Percentiles rank a stretch among this genome's conserved stretches.
Conservation (phyloP, 1,140 invertebrate genomes). For the Eriosoma lanigerum region DNA sequence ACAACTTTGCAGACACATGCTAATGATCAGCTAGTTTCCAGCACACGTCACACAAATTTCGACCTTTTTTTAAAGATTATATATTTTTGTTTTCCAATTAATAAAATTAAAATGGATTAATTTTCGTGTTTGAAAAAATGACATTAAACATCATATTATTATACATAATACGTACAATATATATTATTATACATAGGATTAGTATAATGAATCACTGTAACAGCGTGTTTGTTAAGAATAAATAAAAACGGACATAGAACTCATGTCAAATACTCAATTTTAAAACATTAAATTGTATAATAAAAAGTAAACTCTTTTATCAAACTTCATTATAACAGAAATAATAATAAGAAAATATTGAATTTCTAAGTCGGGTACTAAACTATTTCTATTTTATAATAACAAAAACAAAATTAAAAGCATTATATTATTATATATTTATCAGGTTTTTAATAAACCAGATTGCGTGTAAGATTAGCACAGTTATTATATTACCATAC, state of each 20-base stretch:
- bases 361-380: neutral
- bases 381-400: neutral
- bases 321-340: neutral
- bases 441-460: neutral
- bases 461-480: neutral
- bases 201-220: neutral
- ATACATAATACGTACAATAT: too few relatives aligned
- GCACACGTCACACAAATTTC: neutral
- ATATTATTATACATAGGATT: neutral
- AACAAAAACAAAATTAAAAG: neutral
- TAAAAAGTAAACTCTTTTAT: neutral
- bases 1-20: conserved; percentile 5
- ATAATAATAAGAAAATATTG: neutral
- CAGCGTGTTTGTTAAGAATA: neutral
- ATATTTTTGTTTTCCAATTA: too few relatives aligned
- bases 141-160: too few relatives aligned
- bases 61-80: neutral
- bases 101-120: too few relatives aligned
- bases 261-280: neutral
- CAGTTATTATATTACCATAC: conserved; percentile 9
- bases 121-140: too few relatives aligned
- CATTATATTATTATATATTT: neutral
- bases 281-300: neutral
- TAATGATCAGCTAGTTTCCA: neutral
- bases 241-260: neutral